Percentiles rank a stretch among this genome's conserved stretches.
Evolutionary conservation across 2,888 invertebrate genomes (phyloP).

Genomic region (Stegana nigrithorax): DNA sequence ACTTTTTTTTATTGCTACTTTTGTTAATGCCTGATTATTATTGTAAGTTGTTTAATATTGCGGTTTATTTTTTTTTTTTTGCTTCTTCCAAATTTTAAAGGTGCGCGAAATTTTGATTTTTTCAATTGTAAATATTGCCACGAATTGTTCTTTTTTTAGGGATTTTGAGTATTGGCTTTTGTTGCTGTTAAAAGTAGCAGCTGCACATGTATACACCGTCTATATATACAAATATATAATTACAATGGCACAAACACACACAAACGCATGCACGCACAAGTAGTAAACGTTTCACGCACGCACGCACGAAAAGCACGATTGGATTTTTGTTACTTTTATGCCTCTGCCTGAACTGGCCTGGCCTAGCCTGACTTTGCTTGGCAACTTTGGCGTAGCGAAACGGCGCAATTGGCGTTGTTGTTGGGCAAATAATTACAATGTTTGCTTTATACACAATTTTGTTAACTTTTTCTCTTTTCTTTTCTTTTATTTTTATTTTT

Average conservation of each 20-base stretch:
- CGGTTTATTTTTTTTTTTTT: conserved; percentile 8
- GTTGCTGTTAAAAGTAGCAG: background rate
- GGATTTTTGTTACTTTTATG: too few species aligned
- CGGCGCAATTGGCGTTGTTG: too few species aligned
- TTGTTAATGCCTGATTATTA: background rate
- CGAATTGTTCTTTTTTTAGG: background rate
- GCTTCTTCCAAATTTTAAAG: too few species aligned
- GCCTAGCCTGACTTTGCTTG: too few species aligned
- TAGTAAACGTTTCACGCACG: too few species aligned
- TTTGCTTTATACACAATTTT: too few species aligned
- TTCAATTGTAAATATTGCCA: conserved; percentile 44
- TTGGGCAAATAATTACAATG: too few species aligned
- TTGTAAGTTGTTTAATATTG: too few species aligned
- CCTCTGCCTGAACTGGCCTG: too few species aligned
- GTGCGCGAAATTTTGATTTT: background rate
- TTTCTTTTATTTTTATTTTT: background rate
- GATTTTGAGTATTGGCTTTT: background rate
- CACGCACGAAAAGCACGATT: background rate
- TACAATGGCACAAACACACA: background rate
- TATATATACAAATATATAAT: background rate
- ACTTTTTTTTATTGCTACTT: conserved; percentile 46
- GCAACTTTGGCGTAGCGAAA: too few species aligned
- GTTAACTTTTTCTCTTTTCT: background rate
- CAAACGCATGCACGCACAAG: background rate
- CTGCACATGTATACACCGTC: background rate